Base-by-base conservation (phyloP, 2,113 vertebrate species). In the Callionymus lyra region DNA sequence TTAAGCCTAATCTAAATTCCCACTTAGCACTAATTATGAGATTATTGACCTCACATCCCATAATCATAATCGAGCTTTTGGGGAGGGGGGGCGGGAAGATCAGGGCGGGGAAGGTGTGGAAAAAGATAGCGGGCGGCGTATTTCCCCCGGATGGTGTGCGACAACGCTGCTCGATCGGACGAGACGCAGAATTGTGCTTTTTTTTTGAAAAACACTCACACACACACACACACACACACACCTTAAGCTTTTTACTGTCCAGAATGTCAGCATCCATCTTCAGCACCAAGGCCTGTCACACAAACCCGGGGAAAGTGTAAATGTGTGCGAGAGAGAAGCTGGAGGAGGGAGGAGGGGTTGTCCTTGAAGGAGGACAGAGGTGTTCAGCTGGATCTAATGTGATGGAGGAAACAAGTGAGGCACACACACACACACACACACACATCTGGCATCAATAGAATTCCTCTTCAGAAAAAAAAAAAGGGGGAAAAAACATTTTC, bases 321-420 rank as follows among this genome's bases (percentile, higher is more conserved):
- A 41, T 42, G 56, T 47, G 47, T 63, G 1, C 48, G 59, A 38
- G 44, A 42, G 38, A 41, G 59, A 68, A 38, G 50, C 47, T 56
- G 61, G 65, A 61, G 54, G 65, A 72, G 61, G 40, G 63, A 66
- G 68, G 75, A 72, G 77, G 75, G 77, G 58, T 77, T 75, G 80
- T 74, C 77, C 80, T 82, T 82, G 77, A 79, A 70, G 71, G 68
- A 79, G 77, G 80, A 82, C 80, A 72, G 80, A 80, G 77, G 80
- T 82, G 80, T 80, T 79, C 77, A 66, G 58, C 69, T 82, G 77
- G 65, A 82, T 75, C 77, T 82, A 77, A 82, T 80, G 73, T 79
- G 77, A 75, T 31, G 55, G 71, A 73, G 58, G 65, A 69, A 77
- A 63, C 76, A 69, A 73, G 66, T 65, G 62, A 53, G 65, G 62